A percentile compares a stretch with the other conserved stretches of the same genome.
phyloP scores from a whole-genome alignment of 2,888 invertebrate species.

The Drosophila neutralis region DNA sequence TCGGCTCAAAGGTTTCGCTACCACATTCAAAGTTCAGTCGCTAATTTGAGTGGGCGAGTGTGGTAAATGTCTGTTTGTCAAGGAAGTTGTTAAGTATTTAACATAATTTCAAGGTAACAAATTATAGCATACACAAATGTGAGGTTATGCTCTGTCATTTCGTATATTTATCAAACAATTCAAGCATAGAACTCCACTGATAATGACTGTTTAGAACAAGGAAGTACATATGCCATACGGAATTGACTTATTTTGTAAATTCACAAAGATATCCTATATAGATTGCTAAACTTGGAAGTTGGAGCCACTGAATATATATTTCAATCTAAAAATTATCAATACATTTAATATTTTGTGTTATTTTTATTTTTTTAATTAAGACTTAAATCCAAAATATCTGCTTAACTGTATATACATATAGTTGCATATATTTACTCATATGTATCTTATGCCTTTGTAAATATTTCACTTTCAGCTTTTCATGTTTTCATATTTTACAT shows the following conservation, averaged over 20 bases:
- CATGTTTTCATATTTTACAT: slow-evolving; percentile 7
- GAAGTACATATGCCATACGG: background rate
- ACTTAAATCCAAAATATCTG: background rate
- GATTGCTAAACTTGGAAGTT: background rate
- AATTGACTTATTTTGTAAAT: background rate
- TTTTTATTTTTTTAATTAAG: background rate
- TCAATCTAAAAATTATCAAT: background rate
- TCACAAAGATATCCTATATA: background rate
- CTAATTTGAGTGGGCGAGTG: slow-evolving; percentile 35
- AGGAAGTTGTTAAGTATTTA: slow-evolving; percentile 52
- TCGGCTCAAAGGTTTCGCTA: slow-evolving; percentile 4
- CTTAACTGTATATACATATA: background rate
- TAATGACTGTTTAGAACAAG: background rate
- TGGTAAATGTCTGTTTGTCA: slow-evolving; percentile 31
- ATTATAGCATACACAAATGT: slow-evolving; percentile 2
- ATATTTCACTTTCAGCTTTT: slow-evolving; percentile 11
- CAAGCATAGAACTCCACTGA: background rate
- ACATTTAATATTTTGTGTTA: background rate
- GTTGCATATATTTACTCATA: background rate
- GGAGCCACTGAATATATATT: background rate
- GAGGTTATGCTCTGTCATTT: background rate
- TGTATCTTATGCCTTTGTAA: background rate
- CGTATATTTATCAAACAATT: background rate
- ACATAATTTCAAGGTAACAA: slow-evolving; percentile 38
- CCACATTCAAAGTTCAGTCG: slow-evolving; percentile 39